Base-by-base conservation (phyloP, 2,797 vertebrate species). In the Sebastolobus altivelis region DNA sequence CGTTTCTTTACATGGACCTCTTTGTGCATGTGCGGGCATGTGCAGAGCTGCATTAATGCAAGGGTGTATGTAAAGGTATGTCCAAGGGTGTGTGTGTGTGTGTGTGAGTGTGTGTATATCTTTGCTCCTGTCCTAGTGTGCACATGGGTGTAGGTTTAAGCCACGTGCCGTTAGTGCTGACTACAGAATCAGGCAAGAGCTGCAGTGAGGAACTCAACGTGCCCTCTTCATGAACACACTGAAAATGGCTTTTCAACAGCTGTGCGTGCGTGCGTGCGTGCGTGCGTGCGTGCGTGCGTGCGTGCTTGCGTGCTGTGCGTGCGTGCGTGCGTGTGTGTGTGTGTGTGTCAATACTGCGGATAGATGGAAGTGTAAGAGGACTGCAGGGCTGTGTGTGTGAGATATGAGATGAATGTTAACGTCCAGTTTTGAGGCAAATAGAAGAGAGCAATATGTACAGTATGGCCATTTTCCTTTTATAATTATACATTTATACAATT, bases 121-220 rank as follows among this genome's bases (percentile, higher is more conserved):
- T 71, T 70, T 38, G 70, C 56, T 75, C 38, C 69, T 71, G 68
- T 75, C 55, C 78, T 59, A 22, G 72, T 22, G 62, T 65, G 89
- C 90, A 89, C 86, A 87, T 90, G 87, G 79, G 66, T 89, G 70
- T 75, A 79, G 85, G 72, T 87, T 84, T 80, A 76, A 81, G 81
- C 88, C 88, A 93, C 79, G 88, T 91, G 91, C 81, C 16, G 0
- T 81, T 86, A 82, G 80, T 92, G 93, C 91, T 91, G 88, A 94
- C 91, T 89, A 81, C 79, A 80, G 74, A 84, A 69, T 80, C 77
- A 35, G 85, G 63, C 79, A 71, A 84, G 83, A 81, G 79, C 90
- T 81, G 83, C 92, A 92, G 89, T 40, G 77, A 81, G 75, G 85
- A 88, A 75, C 68, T 88, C 81, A 79, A 77, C 55, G 40, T 91